Conservation (phyloP, 2,113 vertebrate genomes). For the Noctilio leporinus region DNA sequence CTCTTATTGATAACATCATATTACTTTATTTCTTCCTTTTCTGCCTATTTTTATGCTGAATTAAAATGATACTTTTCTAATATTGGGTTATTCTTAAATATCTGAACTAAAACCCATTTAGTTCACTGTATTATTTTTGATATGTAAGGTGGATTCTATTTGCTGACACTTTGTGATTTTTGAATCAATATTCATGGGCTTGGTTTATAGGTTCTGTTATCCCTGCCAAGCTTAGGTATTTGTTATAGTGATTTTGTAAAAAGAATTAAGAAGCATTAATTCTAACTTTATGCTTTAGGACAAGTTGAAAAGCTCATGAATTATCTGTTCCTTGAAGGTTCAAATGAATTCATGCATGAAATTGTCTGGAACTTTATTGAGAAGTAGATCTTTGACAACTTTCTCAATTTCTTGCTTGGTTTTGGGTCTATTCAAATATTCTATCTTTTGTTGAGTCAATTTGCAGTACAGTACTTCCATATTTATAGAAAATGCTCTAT, state of each 20-base stretch:
- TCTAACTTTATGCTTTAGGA: slow-evolving; percentile 48
- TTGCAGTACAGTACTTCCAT: not conserved
- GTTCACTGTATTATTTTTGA: not conserved
- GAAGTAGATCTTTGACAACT: slow-evolving; percentile 59
- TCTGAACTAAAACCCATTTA: not conserved
- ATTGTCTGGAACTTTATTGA: slow-evolving; percentile 66
- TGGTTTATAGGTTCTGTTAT: not conserved
- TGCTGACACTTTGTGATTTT: not conserved
- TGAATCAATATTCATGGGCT: not conserved
- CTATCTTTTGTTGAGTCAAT: slow-evolving; percentile 39
- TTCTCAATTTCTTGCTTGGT: slow-evolving; percentile 52
- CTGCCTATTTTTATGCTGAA: not conserved
- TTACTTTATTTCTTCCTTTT: slow-evolving; percentile 31
- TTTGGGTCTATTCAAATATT: slow-evolving; percentile 35
- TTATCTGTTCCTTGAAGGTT: slow-evolving; percentile 60
- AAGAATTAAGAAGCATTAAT: slow-evolving; percentile 40
- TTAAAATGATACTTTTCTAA: not conserved
- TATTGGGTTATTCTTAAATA: not conserved
- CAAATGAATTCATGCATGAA: slow-evolving; percentile 62
- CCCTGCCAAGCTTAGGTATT: not conserved
- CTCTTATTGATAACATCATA: not conserved
- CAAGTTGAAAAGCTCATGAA: slow-evolving; percentile 57
- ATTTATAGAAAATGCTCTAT: slow-evolving; percentile 46
- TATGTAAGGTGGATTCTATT: not conserved
- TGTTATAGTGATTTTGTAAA: not conserved